A percentile compares a stretch with the other conserved stretches of the same genome.
Conservation (phyloP, 1,140 invertebrate species). For the Drosophila setifemur region DNA sequence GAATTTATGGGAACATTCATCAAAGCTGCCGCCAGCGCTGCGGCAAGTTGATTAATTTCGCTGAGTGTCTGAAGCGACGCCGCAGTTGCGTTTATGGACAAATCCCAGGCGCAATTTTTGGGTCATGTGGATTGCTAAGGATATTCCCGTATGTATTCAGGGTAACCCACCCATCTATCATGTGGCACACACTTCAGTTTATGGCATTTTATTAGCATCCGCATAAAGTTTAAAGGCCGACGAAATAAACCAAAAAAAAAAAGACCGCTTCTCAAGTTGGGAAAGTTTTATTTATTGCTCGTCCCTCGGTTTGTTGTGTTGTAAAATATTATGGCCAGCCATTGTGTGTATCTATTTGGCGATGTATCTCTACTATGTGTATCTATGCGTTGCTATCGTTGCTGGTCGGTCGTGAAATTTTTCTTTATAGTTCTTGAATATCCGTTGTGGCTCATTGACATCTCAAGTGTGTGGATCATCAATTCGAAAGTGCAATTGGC, state of each 20-base stretch:
- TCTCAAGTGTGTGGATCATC: too few species aligned
- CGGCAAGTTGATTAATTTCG: conserved; percentile 42
- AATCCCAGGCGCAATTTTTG: conserved; percentile 49
- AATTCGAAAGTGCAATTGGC: too few species aligned
- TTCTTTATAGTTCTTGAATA: too few species aligned
- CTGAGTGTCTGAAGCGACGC: conserved; percentile 27
- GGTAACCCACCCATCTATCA: conserved; percentile 41
- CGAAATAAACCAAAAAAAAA: not conserved
- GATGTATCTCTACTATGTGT: too few species aligned
- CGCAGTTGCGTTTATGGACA: conserved; percentile 34
- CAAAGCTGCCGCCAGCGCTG: not conserved
- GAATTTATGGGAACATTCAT: too few species aligned
- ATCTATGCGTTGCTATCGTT: too few species aligned
- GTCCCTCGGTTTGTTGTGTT: conserved; percentile 1
- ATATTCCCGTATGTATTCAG: not conserved
- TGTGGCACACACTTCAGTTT: conserved; percentile 36
- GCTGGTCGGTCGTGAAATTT: too few species aligned
- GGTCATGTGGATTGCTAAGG: conserved; percentile 11
- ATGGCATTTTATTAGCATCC: conserved; percentile 42
- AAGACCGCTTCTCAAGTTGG: not conserved
- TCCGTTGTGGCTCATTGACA: too few species aligned
- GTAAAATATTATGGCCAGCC: conserved; percentile 28
- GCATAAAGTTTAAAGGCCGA: conserved; percentile 27
- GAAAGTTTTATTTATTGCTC: conserved; percentile 21
- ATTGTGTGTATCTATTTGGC: conserved; percentile 14